A percentile compares a stretch with the other conserved stretches of the same genome.
phyloP scores from a whole-genome alignment of 2,797 vertebrate genomes.

The Mus caroli region DNA sequence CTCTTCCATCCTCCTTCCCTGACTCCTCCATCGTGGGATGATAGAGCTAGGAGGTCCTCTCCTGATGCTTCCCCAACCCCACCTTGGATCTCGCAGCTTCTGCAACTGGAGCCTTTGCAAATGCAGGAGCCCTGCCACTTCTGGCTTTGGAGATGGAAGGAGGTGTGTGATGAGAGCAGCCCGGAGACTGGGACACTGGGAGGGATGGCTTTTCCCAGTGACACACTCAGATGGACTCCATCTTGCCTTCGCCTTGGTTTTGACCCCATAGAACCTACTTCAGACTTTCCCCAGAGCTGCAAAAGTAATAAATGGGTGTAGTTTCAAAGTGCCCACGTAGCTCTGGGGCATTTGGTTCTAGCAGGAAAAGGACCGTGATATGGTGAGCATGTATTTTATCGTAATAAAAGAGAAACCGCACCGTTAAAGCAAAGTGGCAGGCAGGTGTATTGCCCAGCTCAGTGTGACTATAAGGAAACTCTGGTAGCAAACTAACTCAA shows the following conservation, averaged over 20 bases:
- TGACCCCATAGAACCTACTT: background rate
- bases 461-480: background rate
- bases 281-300: background rate
- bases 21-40: background rate
- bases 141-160: background rate
- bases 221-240: background rate
- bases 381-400: background rate
- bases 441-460: background rate
- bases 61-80: background rate
- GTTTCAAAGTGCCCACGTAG: background rate
- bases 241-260: background rate
- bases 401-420: background rate
- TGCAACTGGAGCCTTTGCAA: background rate
- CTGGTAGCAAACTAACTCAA: background rate
- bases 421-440: background rate
- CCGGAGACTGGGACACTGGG: background rate
- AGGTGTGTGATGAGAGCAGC: background rate
- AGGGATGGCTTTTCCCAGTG: background rate
- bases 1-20: background rate
- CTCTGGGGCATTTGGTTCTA: background rate
- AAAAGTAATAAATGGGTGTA: too few species aligned
- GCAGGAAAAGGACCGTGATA: background rate
- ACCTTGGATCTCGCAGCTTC: background rate
- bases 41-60: background rate
- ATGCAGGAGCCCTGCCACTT: background rate